Conservation (phyloP, 2,797 vertebrate species). For the Tragopan temminckii region DNA sequence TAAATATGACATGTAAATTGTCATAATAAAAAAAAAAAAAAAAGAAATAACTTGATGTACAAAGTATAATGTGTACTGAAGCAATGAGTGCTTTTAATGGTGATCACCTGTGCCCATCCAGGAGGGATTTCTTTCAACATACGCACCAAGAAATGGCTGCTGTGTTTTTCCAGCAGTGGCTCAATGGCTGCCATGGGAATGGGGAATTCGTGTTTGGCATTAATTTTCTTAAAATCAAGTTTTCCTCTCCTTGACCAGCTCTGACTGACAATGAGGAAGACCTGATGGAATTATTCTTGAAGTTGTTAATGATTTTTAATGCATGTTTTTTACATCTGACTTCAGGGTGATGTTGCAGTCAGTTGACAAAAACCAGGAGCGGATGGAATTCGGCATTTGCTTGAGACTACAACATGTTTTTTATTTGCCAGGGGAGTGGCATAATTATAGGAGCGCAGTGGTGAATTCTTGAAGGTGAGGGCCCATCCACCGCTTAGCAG, state of each 20-base stretch:
- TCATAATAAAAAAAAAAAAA: constrained; percentile 92
- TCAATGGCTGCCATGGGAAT: rapidly evolving
- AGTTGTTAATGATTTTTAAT: rapidly evolving
- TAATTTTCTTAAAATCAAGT: rapidly evolving
- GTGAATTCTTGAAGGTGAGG: background rate
- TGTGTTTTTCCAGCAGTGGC: background rate
- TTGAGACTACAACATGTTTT: background rate
- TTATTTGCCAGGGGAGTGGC: background rate
- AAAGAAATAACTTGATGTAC: constrained; percentile 78
- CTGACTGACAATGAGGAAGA: background rate
- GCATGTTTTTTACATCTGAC: background rate
- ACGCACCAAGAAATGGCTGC: background rate
- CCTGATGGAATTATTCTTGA: background rate
- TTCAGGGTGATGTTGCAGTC: background rate
- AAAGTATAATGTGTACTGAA: constrained; percentile 71
- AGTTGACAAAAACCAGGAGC: background rate
- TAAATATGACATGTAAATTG: constrained; percentile 96
- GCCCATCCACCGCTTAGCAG: background rate
- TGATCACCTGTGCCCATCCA: background rate
- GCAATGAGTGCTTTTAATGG: background rate
- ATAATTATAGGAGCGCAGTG: background rate
- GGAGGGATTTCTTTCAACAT: background rate
- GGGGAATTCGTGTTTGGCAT: background rate
- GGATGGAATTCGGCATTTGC: background rate
- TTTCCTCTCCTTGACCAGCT: background rate